Conservation (phyloP, 2,888 invertebrate genomes). For the Tenthredo notha region DNA sequence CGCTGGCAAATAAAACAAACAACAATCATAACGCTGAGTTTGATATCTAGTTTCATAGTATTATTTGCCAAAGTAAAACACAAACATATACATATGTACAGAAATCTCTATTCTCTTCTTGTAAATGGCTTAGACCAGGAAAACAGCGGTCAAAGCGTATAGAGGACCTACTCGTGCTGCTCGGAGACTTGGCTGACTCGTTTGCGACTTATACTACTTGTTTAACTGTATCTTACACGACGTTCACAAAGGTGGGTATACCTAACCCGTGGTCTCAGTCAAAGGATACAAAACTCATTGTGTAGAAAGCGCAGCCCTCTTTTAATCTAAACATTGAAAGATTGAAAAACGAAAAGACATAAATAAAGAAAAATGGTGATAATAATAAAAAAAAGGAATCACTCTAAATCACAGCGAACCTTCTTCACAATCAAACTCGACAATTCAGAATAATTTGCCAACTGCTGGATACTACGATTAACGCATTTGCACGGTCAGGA, state of each 20-base stretch:
- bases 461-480: conserved; percentile 20
- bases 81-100: neutral
- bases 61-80: conserved; percentile 18
- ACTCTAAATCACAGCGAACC: conserved; percentile 18
- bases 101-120: neutral
- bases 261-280: neutral
- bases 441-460: conserved; percentile 38
- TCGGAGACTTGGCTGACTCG: conserved; percentile 9
- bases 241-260: neutral
- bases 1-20: conserved; percentile 36
- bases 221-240: neutral
- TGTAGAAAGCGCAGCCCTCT: conserved; percentile 21
- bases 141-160: neutral
- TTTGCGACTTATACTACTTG: conserved; percentile 26
- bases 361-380: neutral
- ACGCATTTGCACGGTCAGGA: neutral
- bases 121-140: conserved; percentile 43
- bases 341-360: neutral
- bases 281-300: neutral
- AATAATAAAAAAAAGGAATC: neutral
- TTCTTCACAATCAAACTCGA: conserved; percentile 1
- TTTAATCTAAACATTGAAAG: conserved; percentile 21
- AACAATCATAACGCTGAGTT: conserved; percentile 47
- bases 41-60: conserved; percentile 10
- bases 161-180: neutral